Evolutionary conservation across 2,113 vertebrate genomes (phyloP).

Genomic region (Aramus guarauna): DNA sequence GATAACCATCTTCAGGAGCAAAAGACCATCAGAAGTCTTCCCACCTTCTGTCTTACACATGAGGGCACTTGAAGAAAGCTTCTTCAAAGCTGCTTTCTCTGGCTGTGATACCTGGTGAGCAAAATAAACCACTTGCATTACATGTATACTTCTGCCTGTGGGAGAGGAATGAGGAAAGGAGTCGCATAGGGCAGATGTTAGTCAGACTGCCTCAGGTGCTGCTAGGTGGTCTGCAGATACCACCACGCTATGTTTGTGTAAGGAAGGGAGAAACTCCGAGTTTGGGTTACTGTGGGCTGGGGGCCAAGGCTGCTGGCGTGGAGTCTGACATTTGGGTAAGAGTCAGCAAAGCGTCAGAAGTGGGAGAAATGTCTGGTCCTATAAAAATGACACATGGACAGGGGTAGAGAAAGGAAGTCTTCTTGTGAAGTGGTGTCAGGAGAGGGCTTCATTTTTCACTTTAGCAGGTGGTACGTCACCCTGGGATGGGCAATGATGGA

Average conservation of each 20-base stretch:
- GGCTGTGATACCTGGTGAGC: neutral
- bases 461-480: neutral
- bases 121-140: neutral
- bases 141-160: neutral
- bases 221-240: neutral
- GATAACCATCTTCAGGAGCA: neutral
- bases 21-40: neutral
- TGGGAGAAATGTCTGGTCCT: neutral
- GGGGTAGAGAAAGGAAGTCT: neutral
- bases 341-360: neutral
- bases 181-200: neutral
- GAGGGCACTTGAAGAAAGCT: too few relatives aligned
- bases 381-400: neutral
- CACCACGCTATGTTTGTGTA: accelerated
- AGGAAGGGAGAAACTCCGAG: neutral
- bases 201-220: neutral
- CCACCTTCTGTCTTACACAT: neutral
- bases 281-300: accelerated
- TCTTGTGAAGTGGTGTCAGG: neutral
- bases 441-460: neutral
- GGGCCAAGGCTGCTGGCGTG: accelerated
- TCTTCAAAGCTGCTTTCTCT: neutral
- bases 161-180: neutral
- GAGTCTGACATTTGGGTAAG: neutral
- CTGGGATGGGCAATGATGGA: neutral